Evolutionary conservation across 1,140 invertebrate genomes (phyloP), one percentile per base, ranked within the genome.

Genomic region (Coboldia fuscipes): DNA sequence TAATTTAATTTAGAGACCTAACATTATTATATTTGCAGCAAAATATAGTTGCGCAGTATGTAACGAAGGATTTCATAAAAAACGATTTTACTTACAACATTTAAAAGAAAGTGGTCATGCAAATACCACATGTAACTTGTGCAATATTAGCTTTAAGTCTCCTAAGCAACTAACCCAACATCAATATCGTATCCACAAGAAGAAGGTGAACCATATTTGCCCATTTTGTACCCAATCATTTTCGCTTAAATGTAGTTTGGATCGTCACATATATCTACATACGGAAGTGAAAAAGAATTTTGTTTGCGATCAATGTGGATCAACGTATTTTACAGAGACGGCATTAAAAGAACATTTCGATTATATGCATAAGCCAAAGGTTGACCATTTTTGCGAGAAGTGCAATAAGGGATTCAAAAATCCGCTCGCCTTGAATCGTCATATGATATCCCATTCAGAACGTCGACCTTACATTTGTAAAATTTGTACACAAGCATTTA

Each of bases 401-500:
- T 54, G 51, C 34, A 49, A 49, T 29, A 54, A 54, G 32, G 42
- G 47, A 17, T 54, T 54, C 17, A 48, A 47, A 12, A 52, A 48
- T 1, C 47, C 44, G 12, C 51, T 52, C 30, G 51, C 51, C 6
- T 47, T 85, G 20, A 75, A 75, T 13, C 60, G 80, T 1, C 82
- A 86, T 45, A 75, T 86, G 72, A 82, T 82, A 43, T 79, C 76
- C 17, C 82, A 86, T 53, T 82, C 77, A 4, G 79, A 85, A 50
- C 79, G 85, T 46, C 58, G 80, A 29, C 81, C 81, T 9, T 78
- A 85, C 47, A 83, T 82, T 44, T 86, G 82, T 51, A 72, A 71
- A 39, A 74, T 82, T 28, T 85, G 82, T 45, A 48, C 51, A 43
- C 51, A 54, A 44, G 51, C 15, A n/a, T 32, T 32, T 29, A 29